phyloP scores from a whole-genome alignment of 2,888 invertebrate genomes.

The Ethmia dodecea region DNA sequence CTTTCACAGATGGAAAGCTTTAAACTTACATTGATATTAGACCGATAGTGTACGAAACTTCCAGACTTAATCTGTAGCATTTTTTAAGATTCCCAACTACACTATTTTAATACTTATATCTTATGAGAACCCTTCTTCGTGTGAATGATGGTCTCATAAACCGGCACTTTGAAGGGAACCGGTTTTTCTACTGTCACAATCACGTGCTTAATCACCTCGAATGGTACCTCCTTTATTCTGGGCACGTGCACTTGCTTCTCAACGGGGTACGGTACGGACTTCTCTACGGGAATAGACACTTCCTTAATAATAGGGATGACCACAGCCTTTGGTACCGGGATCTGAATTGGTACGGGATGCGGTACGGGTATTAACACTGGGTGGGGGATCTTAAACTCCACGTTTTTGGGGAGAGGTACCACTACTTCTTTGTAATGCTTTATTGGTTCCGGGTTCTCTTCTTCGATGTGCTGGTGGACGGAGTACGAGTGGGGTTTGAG shows the following conservation, averaged over 20 bases:
- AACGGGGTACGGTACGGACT: constrained; percentile 84
- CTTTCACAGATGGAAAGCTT: no score
- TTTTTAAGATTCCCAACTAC: no score
- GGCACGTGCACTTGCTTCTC: constrained; percentile 82
- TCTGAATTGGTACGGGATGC: constrained; percentile 82
- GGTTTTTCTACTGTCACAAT: constrained; percentile 83
- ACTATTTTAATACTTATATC: constrained; percentile 35
- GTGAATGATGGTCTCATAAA: constrained; percentile 84
- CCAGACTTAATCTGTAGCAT: no score
- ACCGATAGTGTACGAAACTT: background rate
- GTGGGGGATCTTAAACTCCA: constrained; percentile 77
- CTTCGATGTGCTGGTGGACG: constrained; percentile 81
- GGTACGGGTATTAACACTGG: constrained; percentile 77
- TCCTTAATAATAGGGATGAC: constrained; percentile 84
- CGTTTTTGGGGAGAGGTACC: constrained; percentile 80
- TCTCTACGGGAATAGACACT: constrained; percentile 82
- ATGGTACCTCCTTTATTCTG: constrained; percentile 82
- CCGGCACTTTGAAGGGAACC: constrained; percentile 83
- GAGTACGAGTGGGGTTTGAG: constrained; percentile 69
- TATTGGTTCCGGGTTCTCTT: constrained; percentile 81
- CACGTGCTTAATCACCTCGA: constrained; percentile 82
- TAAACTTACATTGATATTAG: background rate
- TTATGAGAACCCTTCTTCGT: constrained; percentile 79
- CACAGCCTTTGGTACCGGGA: constrained; percentile 82
- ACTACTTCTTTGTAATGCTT: constrained; percentile 83